Percentiles rank a stretch among this genome's conserved stretches.
Evolutionary conservation across 92 coral and sea anemone species (phyloP).

Genomic region (Palythoa grandis): DNA sequence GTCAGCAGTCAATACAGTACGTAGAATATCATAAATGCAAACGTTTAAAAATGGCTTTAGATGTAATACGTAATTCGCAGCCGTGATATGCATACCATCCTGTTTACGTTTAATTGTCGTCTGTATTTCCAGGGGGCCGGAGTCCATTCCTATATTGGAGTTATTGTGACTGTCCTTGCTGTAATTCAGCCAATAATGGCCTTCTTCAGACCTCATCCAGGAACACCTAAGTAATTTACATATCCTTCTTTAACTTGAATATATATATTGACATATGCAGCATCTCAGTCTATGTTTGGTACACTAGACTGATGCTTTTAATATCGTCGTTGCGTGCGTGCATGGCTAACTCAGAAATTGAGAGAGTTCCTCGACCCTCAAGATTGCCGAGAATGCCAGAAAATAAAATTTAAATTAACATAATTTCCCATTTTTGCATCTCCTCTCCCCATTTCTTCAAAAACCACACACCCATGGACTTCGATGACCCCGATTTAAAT

Average conservation of each 20-base stretch:
- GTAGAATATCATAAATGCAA: not conserved
- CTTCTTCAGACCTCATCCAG: slow-evolving; percentile 39
- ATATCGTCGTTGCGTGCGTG: no score
- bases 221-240: slow-evolving; percentile 34
- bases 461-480: no score
- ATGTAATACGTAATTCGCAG: not conserved
- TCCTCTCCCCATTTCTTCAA: no score
- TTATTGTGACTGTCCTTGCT: slow-evolving; percentile 21
- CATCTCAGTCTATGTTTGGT: not conserved
- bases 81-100: not conserved
- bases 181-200: slow-evolving; percentile 39
- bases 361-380: no score
- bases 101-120: not conserved
- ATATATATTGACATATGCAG: not conserved
- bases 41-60: not conserved
- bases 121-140: slow-evolving; percentile 17
- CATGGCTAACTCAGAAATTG: no score
- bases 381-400: no score
- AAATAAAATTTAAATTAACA: no score
- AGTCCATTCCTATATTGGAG: slow-evolving; percentile 31
- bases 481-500: no score
- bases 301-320: no score
- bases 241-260: not conserved
- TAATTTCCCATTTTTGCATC: no score
- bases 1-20: no score